Evolutionary conservation across 2,113 vertebrate species (phyloP).

Genomic region (Colossoma macropomum): DNA sequence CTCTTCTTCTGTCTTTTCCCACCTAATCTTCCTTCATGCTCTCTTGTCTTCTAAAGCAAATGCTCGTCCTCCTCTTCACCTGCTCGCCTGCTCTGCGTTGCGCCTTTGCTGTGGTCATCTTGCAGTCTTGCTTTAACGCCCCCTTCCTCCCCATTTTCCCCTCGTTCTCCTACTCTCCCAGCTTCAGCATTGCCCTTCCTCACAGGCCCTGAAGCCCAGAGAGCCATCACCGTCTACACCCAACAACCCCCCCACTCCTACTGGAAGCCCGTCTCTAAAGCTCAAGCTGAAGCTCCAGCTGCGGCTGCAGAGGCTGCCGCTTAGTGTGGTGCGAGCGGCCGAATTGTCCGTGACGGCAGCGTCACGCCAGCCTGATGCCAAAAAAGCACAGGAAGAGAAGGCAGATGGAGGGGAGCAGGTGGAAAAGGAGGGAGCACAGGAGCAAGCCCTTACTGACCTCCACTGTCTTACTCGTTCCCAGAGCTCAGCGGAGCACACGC

Average conservation of each 20-base stretch:
- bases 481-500: conserved; percentile 76
- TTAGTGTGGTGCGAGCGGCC: conserved; percentile 50
- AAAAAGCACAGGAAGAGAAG: conserved; percentile 16
- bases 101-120: conserved; percentile 5
- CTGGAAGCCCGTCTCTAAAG: conserved; percentile 63
- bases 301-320: conserved; percentile 64
- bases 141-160: conserved; percentile 22
- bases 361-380: not conserved
- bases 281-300: conserved; percentile 64
- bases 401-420: conserved; percentile 24
- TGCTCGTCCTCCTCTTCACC: conserved; percentile 1
- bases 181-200: conserved; percentile 78
- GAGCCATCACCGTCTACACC: conserved; percentile 47
- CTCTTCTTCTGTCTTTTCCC: not conserved
- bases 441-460: conserved; percentile 62
- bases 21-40: not conserved
- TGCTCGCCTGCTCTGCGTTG: conserved; percentile 10
- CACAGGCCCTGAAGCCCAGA: conserved; percentile 69
- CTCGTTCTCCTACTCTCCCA: conserved; percentile 37
- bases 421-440: conserved; percentile 41
- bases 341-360: conserved; percentile 15
- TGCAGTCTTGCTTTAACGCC: conserved; percentile 64
- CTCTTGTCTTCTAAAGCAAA: not conserved
- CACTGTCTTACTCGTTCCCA: conserved; percentile 71
- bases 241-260: conserved; percentile 57